Base-by-base conservation (phyloP, 2,113 vertebrate species). In the Hypocryptadius cinnamomeus region DNA sequence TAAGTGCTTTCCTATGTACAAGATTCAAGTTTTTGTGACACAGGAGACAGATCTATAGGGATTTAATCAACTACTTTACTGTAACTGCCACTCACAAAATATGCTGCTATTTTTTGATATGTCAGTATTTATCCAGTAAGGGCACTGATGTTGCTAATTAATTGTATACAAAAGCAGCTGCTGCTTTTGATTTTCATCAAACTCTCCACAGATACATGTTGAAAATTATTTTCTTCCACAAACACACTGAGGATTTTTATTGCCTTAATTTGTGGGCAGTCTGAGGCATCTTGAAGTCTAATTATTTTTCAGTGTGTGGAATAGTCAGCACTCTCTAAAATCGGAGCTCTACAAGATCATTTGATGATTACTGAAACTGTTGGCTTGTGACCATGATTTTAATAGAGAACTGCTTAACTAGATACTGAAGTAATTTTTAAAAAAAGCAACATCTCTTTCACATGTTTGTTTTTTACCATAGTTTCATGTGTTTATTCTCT, bases 151-250 rank as follows among this genome's bases (percentile, higher is more conserved):
- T 87, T 89, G 15, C 37, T 53, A 24, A 53, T 68, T 89, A 72
- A 70, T 79, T 60, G 25, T 53, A 18, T 54, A 21, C 1, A 5
- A 15, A 56, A n/a, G 12, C 44, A 92, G 59, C 45, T 85, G 44
- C 45, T 87, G 37, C 30, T 89, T 95, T 84, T 84, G 45, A 82
- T 91, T 94, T 92, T 89, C 79, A n/a, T 91, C 51, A 79, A 74
- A 35, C 17, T 72, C 56, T 42, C 20, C 40, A 64, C 22, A 72
- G 61, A 87, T 25, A 40, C 10, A 22, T 23, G 30, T 68, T 65
- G 77, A 48, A 86, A 92, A 66, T 11, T 45, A 10, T 94, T 71
- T 86, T 73, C 8, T 73, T 84, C 53, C 48, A 56, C 27, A 74
- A 71, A 85, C 59, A 48, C 31, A 28, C 6, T 28, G 30, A 65